Evolutionary conservation across 2,888 invertebrate species (phyloP).

Genomic region (Molorchus minor): DNA sequence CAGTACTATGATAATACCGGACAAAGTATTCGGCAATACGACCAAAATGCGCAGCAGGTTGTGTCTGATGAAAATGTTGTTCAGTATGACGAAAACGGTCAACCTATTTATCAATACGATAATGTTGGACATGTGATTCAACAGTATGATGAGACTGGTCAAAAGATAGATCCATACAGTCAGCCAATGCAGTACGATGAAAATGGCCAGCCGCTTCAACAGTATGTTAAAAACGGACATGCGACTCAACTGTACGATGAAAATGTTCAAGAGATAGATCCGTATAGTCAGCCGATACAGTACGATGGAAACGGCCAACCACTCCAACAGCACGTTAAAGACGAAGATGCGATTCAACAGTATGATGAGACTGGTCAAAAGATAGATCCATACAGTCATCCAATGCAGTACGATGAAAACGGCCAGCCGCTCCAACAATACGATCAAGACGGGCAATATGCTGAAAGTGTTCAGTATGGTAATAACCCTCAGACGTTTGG

Average conservation of each 20-base stretch:
- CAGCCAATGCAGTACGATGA: slow-evolving; percentile 36
- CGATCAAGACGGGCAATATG: slow-evolving; percentile 44
- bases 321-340: slow-evolving; percentile 46
- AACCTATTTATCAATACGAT: slow-evolving; percentile 41
- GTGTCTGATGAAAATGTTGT: too few relatives aligned
- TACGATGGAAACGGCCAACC: slow-evolving; percentile 43
- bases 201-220: slow-evolving; percentile 40
- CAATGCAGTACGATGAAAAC: slow-evolving; percentile 41
- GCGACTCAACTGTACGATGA: slow-evolving; percentile 41
- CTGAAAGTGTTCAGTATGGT: slow-evolving; percentile 33
- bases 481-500: slow-evolving; percentile 24
- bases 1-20: slow-evolving; percentile 41
- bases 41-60: slow-evolving; percentile 41
- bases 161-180: slow-evolving; percentile 32
- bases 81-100: slow-evolving; percentile 33
- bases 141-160: slow-evolving; percentile 42
- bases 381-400: too few relatives aligned
- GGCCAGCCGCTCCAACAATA: slow-evolving; percentile 45
- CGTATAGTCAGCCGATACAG: slow-evolving; percentile 33
- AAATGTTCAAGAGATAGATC: slow-evolving; percentile 46
- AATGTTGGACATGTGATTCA: slow-evolving; percentile 41
- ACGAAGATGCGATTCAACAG: slow-evolving; percentile 38
- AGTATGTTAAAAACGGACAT: slow-evolving; percentile 45
- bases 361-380: slow-evolving; percentile 44
- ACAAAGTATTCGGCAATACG: slow-evolving; percentile 42